Evolutionary conservation across 2,113 vertebrate genomes (phyloP).

Genomic region (Onychorhynchus coronatus): DNA sequence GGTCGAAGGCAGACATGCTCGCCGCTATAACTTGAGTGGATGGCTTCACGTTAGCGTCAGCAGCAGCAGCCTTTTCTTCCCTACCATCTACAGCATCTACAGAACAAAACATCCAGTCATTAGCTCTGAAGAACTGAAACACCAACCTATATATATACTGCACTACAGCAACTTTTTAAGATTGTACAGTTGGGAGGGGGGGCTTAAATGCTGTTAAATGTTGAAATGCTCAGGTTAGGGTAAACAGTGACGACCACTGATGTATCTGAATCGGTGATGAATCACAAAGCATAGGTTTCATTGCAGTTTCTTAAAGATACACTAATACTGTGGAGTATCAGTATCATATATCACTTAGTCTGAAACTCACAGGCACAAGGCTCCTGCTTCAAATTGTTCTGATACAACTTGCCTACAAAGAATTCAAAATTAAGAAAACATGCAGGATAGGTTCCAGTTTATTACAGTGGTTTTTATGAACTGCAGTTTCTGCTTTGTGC

Average conservation of each 20-base stretch:
- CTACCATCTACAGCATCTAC: slow-evolving; percentile 83
- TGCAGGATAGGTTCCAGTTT: background rate
- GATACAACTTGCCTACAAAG: background rate
- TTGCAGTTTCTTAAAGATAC: background rate
- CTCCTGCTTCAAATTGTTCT: background rate
- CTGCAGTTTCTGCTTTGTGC: background rate
- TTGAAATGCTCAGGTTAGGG: background rate
- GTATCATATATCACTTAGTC: fast-evolving
- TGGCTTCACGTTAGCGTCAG: slow-evolving; percentile 85
- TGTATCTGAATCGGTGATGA: background rate
- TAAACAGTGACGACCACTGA: too few species aligned
- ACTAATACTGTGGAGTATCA: background rate
- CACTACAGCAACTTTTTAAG: background rate
- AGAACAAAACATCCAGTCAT: background rate
- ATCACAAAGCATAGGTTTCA: background rate
- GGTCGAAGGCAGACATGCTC: slow-evolving; percentile 98
- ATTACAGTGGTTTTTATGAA: background rate
- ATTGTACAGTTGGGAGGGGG: background rate
- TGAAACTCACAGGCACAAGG: background rate
- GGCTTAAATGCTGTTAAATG: background rate
- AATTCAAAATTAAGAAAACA: background rate
- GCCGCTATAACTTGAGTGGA: slow-evolving; percentile 93
- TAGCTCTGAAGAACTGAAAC: background rate
- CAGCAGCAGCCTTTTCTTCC: slow-evolving; percentile 83
- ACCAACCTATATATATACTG: background rate